Percentiles rank a stretch among this genome's conserved stretches.
phyloP scores from a whole-genome alignment of 2,113 vertebrate genomes.

The Dryoscopus gambensis region DNA sequence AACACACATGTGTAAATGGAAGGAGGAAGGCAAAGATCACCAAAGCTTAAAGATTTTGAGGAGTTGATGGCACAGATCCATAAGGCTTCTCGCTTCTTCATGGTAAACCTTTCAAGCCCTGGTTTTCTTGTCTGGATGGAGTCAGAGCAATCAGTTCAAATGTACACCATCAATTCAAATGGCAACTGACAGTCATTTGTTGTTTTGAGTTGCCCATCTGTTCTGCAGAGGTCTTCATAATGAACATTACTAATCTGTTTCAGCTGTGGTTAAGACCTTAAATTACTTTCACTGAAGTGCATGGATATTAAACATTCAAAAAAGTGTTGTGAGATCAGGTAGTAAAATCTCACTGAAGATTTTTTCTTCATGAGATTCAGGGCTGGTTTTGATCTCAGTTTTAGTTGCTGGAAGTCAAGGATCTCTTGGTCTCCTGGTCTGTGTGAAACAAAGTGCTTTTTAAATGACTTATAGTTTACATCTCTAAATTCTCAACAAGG shows the following conservation, averaged over 20 bases:
- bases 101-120: not conserved
- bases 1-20: fast-evolving
- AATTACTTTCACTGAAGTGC: not conserved
- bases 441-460: not conserved
- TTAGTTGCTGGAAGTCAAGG: not conserved
- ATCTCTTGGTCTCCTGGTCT: not conserved
- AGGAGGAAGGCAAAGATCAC: not conserved
- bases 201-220: not conserved
- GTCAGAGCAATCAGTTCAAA: not conserved
- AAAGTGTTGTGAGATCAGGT: not conserved
- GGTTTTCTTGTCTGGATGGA: not conserved
- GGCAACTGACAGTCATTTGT: not conserved
- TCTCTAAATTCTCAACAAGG: not conserved
- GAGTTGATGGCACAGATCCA: not conserved
- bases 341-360: not conserved
- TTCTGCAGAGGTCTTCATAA: not conserved
- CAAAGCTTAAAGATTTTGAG: not conserved
- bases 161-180: not conserved
- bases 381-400: not conserved
- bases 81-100: not conserved
- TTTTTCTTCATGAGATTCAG: not conserved
- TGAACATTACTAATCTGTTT: not conserved
- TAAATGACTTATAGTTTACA: not conserved
- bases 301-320: not conserved
- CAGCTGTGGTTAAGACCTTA: not conserved